Base-by-base conservation (phyloP, 2,888 invertebrate species). In the Lasioglossum figueresi region DNA sequence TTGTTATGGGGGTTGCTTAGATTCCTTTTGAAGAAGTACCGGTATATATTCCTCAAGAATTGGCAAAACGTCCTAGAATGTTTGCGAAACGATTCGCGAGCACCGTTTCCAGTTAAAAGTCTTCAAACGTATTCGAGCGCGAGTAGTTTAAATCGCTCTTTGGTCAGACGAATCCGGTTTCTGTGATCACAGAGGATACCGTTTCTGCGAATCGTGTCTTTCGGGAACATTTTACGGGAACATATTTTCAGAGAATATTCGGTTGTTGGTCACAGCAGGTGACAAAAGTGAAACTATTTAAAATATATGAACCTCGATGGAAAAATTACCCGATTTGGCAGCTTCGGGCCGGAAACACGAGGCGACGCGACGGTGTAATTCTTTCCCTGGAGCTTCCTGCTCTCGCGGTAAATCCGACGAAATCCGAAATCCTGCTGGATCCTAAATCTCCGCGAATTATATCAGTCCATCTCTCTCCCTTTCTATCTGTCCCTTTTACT, bases 1-100 rank as follows among this genome's bases (percentile, higher is more conserved):
- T 77, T 63, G 48, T 76, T 68, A 34, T 14, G 34, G n/a, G 66
- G 34, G n/a, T 66, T 45, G 66, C 43, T 76, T 45, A n/a, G 16
- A 19, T 23, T 34, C 27, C 56, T 27, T n/a, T 31, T 10, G 74
- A 75, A 16, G 37, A 37, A 43, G 40, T 27, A 14, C 23, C 12
- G 16, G 16, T 45, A 6, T 40, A 27, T 19, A 34, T 56, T 34
- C 40, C 27, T 4, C 12, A 5, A 75, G 56, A 37, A 75, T 59
- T 59, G 6, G n/a, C 31, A 0, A 27, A 14, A 0, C 23, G 23
- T 31, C 2, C 8, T 23, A 37, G 68, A 68, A 37, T 37, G 68
- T 37, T 68, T 68, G 23, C 34, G 68, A 4, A 43, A 23, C 23
- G 37, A 68, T 34, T 66, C 23, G 10, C 10, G 23, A 68, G 37